Base-by-base conservation (phyloP, 2,113 vertebrate genomes). In the Piliocolobus tephrosceles region DNA sequence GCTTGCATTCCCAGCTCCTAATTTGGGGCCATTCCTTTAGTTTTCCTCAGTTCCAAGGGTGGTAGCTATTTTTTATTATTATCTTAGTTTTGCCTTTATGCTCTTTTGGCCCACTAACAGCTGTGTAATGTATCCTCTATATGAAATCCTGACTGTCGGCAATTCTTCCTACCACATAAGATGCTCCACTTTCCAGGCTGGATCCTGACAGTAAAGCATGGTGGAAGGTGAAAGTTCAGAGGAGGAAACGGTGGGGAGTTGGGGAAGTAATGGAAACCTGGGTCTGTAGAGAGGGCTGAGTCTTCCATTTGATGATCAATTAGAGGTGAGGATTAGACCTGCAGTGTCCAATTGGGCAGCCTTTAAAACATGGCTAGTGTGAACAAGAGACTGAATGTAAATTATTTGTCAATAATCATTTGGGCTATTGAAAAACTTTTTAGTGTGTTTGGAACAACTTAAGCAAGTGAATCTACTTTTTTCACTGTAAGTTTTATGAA, bases 401-500 rank as follows among this genome's bases (percentile, higher is more conserved):
- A 20, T 50, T 55, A 35, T 20, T 38, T 76, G 88, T 72, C 64
- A 6, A 3, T 50, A n/a, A 52, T 47, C 45, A 58, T 18, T 68
- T 79, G 8, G 27, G 23, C 40, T 78, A 38, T 52, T 89, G 43
- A 68, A 91, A 68, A 17, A 8, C 1, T 35, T 91, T 79, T 90
- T 27, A 32, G 25, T 43, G 25, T 78, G 32, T 94, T 82, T 91
- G 16, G 23, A 93, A 88, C 32, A 85, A 85, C 43, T 50, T 84
- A 70, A 43, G 11, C 75, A 87, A 66, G 10, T 38, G 22, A 92
- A 61, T 52, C 38, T 35, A 70, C 2, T 58, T 87, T 92, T 96
- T 84, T 55, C 83, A 78, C 25, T 91, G 6, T 58, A 90, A 50
- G 4, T 86, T 95, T 82, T 55, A 82, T 83, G 25, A 89, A 88